Evolutionary conservation across 2,888 invertebrate species (phyloP).

Genomic region (Mythimna impura): DNA sequence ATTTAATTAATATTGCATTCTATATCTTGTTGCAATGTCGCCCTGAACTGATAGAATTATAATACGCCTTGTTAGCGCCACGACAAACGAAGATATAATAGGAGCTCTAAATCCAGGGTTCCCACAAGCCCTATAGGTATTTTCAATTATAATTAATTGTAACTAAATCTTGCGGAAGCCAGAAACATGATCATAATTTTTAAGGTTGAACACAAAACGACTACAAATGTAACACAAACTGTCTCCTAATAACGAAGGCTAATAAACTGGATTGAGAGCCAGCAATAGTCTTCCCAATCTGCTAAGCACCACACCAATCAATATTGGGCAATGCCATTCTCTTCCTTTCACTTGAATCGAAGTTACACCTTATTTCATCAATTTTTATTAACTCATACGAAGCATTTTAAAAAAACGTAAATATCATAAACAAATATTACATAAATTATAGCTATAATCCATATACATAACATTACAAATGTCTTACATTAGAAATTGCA

Average conservation of each 20-base stretch:
- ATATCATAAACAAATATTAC: slow-evolving; percentile 14
- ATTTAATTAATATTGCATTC: slow-evolving; percentile 2
- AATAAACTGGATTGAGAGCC: background rate
- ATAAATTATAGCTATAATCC: slow-evolving; percentile 8
- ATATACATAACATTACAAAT: slow-evolving; percentile 42
- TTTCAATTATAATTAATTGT: background rate
- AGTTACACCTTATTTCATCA: too few species aligned
- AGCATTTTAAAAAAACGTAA: background rate
- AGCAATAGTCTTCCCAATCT: background rate
- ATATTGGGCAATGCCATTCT: background rate
- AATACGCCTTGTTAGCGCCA: slow-evolving; percentile 1
- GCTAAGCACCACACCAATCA: too few species aligned
- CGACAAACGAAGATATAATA: background rate
- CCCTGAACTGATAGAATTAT: slow-evolving; percentile 6
- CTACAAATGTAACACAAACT: background rate
- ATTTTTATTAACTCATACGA: background rate
- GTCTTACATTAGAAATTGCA: slow-evolving; percentile 16
- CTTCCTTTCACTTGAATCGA: background rate
- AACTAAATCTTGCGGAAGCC: too few species aligned
- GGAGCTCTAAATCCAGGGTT: background rate
- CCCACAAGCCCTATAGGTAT: background rate
- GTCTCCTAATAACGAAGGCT: background rate
- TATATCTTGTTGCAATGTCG: slow-evolving; percentile 10
- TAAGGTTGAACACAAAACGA: too few species aligned
- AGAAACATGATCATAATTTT: too few species aligned